Percentiles rank a stretch among this genome's conserved stretches.
Evolutionary conservation across 2,888 invertebrate species (phyloP).

Genomic region (Abrostola triplasia): DNA sequence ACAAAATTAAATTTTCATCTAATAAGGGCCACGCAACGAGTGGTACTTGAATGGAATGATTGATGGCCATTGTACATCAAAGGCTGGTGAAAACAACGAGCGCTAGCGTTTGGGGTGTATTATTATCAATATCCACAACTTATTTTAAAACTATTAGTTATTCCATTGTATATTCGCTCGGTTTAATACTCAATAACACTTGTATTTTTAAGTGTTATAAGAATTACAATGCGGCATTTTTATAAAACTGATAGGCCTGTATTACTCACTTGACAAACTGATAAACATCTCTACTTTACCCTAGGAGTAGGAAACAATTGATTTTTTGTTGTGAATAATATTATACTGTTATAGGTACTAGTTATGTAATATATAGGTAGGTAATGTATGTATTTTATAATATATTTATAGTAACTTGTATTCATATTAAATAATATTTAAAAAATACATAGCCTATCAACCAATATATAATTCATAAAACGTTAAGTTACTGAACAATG

Average conservation of each 20-base stretch:
- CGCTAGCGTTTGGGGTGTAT: slow-evolving; percentile 51
- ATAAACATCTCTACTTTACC: too few species aligned
- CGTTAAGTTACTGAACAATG: slow-evolving; percentile 54
- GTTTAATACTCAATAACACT: too few species aligned
- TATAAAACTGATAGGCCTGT: too few species aligned
- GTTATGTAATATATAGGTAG: too few species aligned
- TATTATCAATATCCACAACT: slow-evolving; percentile 6
- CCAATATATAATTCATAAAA: slow-evolving; percentile 51
- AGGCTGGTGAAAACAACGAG: slow-evolving; percentile 37
- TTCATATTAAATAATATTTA: not conserved
- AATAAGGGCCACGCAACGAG: slow-evolving; percentile 56
- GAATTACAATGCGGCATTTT: too few species aligned
- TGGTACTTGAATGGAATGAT: slow-evolving; percentile 64
- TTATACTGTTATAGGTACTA: too few species aligned
- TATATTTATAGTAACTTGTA: too few species aligned
- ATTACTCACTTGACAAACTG: too few species aligned
- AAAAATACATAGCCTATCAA: slow-evolving; percentile 2
- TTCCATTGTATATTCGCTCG: not conserved
- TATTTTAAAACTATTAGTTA: slow-evolving; percentile 12
- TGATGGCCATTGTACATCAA: slow-evolving; percentile 55
- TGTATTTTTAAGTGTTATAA: too few species aligned
- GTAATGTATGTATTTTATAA: too few species aligned
- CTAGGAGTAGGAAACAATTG: too few species aligned
- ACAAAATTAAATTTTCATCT: slow-evolving; percentile 63
- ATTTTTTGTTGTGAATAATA: too few species aligned